A percentile compares a stretch with the other conserved stretches of the same genome.
Evolutionary conservation across 2,888 invertebrate genomes (phyloP).

Genomic region (Folsomia candida): DNA sequence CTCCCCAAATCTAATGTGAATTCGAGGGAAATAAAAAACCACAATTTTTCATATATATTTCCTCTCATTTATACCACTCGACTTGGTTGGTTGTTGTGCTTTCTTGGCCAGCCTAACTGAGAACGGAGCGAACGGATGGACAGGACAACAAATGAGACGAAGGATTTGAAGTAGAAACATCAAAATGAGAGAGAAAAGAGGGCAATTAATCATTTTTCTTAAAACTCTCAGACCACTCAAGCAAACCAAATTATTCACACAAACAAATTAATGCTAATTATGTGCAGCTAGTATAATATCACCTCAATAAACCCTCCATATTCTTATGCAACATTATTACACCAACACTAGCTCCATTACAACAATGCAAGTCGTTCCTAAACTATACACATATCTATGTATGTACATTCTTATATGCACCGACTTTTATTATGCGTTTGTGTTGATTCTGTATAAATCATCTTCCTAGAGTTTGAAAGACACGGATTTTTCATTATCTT

Average conservation of each 20-base stretch:
- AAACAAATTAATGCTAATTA: constrained; percentile 51
- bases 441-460: constrained; percentile 32
- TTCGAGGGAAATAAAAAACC: neutral
- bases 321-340: neutral
- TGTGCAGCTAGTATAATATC: constrained; percentile 38
- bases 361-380: no score
- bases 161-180: constrained; percentile 27
- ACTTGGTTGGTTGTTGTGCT: neutral
- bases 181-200: constrained; percentile 35
- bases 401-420: no score
- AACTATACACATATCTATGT: no score
- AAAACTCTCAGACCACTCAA: constrained; percentile 12
- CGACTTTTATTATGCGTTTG: no score
- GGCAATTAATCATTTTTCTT: constrained; percentile 48
- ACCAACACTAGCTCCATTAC: neutral
- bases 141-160: constrained; percentile 39
- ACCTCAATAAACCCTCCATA: neutral
- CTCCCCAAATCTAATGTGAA: neutral
- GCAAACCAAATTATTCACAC: constrained; percentile 50
- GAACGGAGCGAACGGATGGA: constrained; percentile 6
- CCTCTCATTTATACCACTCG: neutral
- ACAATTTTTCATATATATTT: constrained; percentile 15
- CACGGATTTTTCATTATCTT: constrained; percentile 25
- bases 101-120: neutral
- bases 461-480: constrained; percentile 20